Base-by-base conservation (phyloP, 2,797 vertebrate species). In the Tauraco hartlaubi region DNA sequence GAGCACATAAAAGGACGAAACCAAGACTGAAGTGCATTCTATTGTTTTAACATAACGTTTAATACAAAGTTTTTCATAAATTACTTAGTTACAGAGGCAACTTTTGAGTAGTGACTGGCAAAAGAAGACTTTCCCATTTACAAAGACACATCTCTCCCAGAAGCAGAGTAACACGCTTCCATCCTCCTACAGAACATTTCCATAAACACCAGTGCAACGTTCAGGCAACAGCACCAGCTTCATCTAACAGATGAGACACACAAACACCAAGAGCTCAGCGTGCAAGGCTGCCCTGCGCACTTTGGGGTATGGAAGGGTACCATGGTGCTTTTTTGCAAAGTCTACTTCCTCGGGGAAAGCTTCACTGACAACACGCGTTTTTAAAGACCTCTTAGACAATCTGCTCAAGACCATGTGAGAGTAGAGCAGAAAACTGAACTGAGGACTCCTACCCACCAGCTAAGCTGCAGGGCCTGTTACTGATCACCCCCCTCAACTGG, bases 191-290 rank as follows among this genome's bases (percentile, higher is more conserved):
- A 74, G 56, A 26, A 31, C 29, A 16, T n/a, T 54, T 66, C 64
- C 61, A 15, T 4, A 11, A 2, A 9, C 18, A 35, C 11, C 64
- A 85, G 31, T 6, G 39, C 39, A 12, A 59, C 9, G 28, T 11
- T 89, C 20, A 26, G 59, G 51, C 81, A 87, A n/a, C 15, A 20
- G 18, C 37, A 81, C 3, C 59, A 20, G 25, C 85, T 67, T 48
- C 48, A 10, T 1, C 33, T 7, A 29, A 54, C 21, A 86, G 55
- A 29, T 2, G 18, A 68, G 46, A 31, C 2, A 3, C 20, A 46
- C 46, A 25, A 68, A 61, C 0, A 0, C 62, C 58, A n/a, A 9
- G 2, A 1, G 49, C 33, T 37, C 15, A 2, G 41, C 0, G 0
- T 35, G 33, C 58, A 59, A 46, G 48, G 33, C 48, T 28, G 4